Evolutionary conservation across 2,888 invertebrate species (phyloP).

Genomic region (Xanthia togata): DNA sequence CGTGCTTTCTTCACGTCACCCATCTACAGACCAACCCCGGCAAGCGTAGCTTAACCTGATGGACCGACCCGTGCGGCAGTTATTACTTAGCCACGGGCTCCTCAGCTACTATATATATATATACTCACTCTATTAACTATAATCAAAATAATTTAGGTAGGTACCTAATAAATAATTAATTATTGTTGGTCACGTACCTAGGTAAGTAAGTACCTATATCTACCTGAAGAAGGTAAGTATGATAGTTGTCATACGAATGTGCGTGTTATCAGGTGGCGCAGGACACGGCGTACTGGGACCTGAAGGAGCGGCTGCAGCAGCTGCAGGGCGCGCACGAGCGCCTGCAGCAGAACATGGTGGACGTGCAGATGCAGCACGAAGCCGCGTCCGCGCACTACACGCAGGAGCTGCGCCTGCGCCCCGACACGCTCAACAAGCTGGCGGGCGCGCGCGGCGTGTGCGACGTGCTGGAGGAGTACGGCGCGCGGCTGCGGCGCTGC

Average conservation of each 20-base stretch:
- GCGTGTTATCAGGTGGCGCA: conserved; percentile 79
- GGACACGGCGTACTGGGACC: conserved; percentile 85
- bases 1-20: too few relatives aligned
- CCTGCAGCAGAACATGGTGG: conserved; percentile 85
- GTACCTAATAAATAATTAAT: too few relatives aligned
- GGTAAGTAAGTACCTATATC: too few relatives aligned
- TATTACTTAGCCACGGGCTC: too few relatives aligned
- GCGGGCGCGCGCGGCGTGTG: conserved; percentile 79
- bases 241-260: background rate
- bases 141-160: too few relatives aligned
- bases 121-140: too few relatives aligned
- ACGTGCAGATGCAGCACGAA: conserved; percentile 86
- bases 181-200: too few relatives aligned
- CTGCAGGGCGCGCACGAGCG: conserved; percentile 81
- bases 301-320: conserved; percentile 81
- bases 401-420: conserved; percentile 81
- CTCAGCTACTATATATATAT: too few relatives aligned
- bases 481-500: conserved; percentile 75
- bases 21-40: too few relatives aligned
- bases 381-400: conserved; percentile 81
- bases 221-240: too few relatives aligned
- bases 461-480: conserved; percentile 78
- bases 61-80: too few relatives aligned
- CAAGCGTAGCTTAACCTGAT: too few relatives aligned
- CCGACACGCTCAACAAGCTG: conserved; percentile 83